Conservation (phyloP, 2,888 invertebrate genomes). For the Phania funesta region DNA sequence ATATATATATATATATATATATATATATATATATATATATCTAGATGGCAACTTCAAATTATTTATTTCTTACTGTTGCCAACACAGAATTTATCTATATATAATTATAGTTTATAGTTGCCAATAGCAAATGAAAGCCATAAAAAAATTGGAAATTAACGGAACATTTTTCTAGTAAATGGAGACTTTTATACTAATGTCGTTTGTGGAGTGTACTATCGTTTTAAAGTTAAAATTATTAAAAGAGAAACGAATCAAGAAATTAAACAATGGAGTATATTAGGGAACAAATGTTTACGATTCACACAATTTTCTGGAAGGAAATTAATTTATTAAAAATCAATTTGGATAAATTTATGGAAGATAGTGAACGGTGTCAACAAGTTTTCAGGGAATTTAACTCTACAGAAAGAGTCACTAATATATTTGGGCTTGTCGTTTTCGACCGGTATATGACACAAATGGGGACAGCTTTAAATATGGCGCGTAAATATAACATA, state of each 20-base stretch:
- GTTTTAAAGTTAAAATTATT: background rate
- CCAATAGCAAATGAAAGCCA: too few species aligned
- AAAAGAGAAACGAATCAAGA: background rate
- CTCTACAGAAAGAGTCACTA: background rate
- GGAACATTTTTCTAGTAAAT: too few species aligned
- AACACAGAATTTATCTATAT: too few species aligned
- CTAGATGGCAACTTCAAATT: too few species aligned
- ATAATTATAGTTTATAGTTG: too few species aligned
- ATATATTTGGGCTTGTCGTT: slow-evolving; percentile 58
- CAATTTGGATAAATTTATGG: slow-evolving; percentile 56
- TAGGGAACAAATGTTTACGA: slow-evolving; percentile 55
- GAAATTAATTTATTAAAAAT: slow-evolving; percentile 60
- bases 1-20: too few species aligned
- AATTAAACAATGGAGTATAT: slow-evolving; percentile 13
- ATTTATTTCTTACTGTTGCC: too few species aligned
- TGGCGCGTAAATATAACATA: slow-evolving; percentile 68
- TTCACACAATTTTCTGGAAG: slow-evolving; percentile 64
- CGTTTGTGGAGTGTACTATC: too few species aligned
- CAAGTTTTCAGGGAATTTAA: slow-evolving; percentile 14
- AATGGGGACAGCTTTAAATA: slow-evolving; percentile 55
- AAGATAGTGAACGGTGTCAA: slow-evolving; percentile 53
- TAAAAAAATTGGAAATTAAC: too few species aligned
- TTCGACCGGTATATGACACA: slow-evolving; percentile 68
- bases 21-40: too few species aligned
- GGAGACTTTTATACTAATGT: too few species aligned